Evolutionary conservation across 1,140 invertebrate genomes (phyloP).

Genomic region (Drosophila tropicalis): DNA sequence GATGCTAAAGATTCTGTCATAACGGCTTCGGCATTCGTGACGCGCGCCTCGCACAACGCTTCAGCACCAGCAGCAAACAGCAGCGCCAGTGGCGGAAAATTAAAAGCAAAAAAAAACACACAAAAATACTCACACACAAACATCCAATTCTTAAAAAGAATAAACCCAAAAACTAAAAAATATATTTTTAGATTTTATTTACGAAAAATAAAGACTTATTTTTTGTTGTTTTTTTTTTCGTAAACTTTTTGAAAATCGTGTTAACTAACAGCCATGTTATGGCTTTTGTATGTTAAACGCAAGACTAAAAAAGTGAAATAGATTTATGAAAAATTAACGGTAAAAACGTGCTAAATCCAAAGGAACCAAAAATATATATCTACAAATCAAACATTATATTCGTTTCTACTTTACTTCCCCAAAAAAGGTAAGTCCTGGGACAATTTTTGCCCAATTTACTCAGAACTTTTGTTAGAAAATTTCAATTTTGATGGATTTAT

Average conservation of each 20-base stretch:
- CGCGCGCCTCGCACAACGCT: constrained; percentile 64
- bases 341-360: background rate
- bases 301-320: constrained; percentile 12
- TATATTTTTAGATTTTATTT: constrained; percentile 3
- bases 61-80: constrained; percentile 49
- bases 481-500: too few relatives aligned
- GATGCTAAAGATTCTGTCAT: constrained; percentile 80
- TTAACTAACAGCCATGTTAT: constrained; percentile 44
- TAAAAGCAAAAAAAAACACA: constrained; percentile 9
- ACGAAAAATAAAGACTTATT: background rate
- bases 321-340: constrained; percentile 9
- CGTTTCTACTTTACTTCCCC: too few relatives aligned
- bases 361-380: background rate
- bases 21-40: constrained; percentile 79
- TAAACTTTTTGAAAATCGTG: background rate
- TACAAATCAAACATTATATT: too few relatives aligned
- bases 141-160: background rate
- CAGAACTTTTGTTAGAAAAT: too few relatives aligned
- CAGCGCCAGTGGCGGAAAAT: constrained; percentile 10
- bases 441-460: too few relatives aligned
- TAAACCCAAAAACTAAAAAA: background rate
- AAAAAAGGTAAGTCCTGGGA: too few relatives aligned
- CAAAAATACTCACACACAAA: background rate
- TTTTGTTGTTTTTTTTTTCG: constrained; percentile 22
- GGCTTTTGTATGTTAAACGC: constrained; percentile 43